Percentiles rank a stretch among this genome's conserved stretches.
phyloP scores from a whole-genome alignment of 2,797 vertebrate genomes.

The Sylvia borin region DNA sequence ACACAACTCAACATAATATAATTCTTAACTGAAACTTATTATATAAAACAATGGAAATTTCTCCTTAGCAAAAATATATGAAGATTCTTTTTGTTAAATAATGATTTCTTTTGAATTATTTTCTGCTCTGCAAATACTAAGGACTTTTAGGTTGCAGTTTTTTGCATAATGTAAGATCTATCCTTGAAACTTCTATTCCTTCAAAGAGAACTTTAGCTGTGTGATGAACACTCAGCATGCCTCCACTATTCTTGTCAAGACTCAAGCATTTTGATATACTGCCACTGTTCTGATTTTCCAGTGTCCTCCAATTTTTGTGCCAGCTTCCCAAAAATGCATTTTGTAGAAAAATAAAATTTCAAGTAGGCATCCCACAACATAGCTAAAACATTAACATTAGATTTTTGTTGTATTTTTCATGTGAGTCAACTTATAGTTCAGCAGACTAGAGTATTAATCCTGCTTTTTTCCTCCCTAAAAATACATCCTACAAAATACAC shows the following conservation, averaged over 20 bases:
- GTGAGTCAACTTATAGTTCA: neutral
- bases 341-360: neutral
- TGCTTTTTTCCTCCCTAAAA: neutral
- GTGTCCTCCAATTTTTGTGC: neutral
- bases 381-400: neutral
- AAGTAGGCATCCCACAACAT: neutral
- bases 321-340: neutral
- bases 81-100: neutral
- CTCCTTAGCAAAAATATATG: neutral
- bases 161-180: neutral
- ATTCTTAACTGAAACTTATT: neutral
- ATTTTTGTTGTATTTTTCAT: neutral
- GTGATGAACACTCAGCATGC: neutral
- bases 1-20: neutral
- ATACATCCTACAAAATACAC: neutral
- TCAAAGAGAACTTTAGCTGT: neutral
- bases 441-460: neutral
- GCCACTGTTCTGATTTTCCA: neutral
- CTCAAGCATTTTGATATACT: neutral
- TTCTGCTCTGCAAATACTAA: neutral
- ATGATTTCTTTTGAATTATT: neutral
- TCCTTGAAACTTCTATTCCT: neutral
- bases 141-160: rapidly evolving
- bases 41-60: neutral
- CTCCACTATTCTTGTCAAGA: neutral